Evolutionary conservation across 2,888 invertebrate species (phyloP), one percentile per base, ranked within the genome.

Genomic region (Zele albiditarsus): DNA sequence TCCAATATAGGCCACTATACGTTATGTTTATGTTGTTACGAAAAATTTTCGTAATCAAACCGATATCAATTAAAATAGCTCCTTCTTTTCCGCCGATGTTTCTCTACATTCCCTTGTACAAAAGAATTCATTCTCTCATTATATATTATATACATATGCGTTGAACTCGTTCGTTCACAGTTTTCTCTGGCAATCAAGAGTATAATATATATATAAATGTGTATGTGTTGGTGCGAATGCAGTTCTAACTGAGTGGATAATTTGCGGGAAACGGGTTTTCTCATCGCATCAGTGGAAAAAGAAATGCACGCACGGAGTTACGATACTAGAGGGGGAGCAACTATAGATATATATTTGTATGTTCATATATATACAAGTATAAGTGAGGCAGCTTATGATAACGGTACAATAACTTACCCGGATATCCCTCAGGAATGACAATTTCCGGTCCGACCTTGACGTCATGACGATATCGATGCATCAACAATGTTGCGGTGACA

Each of bases 341-440:
- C 70, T 74, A 69, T 71, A 53, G 63, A 6, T 53, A 31, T 63
- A 71, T 71, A 62, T 68, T 27, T 38, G 63, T 33, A 71, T 75
- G 70, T 38, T 63, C 49, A 70, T 31, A 66, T 69, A 53, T 63
- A 77, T 60, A 69, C 23, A 33, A 14, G 16, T 16, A 28, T 42
- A 46, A 33, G 31, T 31, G 28, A 12, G 27, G n/a, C 31, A 46
- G 14, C 53, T 66, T 33, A 67, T 74, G 72, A 75, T 78, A 76
- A 80, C 78, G 75, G 75, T 71, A 79, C 31, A 38, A 71, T 75
- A 71, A 82, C 84, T 87, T 78, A 91, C 91, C 91, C 80, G 90
- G 89, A 83, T 91, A 91, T 79, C 90, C 89, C 78, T 91, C 90
- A 46, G 91, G 91, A 79, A 91, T 90, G 82, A 91, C 90, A 75